Conservation (phyloP, 2,888 invertebrate genomes). For the Clitarchus hookeri region DNA sequence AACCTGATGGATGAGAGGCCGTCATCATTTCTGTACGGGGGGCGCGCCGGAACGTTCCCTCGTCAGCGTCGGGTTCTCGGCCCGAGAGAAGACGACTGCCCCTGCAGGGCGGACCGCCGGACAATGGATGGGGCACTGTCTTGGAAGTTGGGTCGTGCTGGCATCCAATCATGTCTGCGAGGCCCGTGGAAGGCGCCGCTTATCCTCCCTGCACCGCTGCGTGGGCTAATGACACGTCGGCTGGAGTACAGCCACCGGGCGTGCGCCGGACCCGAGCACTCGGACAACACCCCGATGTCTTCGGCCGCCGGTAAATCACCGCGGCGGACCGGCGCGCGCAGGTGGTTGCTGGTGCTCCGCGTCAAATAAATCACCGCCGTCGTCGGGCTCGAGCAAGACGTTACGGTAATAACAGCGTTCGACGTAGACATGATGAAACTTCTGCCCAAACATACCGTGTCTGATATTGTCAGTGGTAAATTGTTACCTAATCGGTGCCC, state of each 20-base stretch:
- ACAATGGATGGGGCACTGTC: conserved; percentile 6
- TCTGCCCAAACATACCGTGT: neutral
- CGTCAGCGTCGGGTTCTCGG: neutral
- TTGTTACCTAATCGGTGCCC: neutral
- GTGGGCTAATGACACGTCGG: neutral
- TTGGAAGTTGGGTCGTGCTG: neutral
- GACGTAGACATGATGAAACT: neutral
- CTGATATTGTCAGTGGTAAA: neutral
- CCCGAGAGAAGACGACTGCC: no score
- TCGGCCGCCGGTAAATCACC: neutral
- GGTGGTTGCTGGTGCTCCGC: neutral
- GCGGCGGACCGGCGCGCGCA: neutral
- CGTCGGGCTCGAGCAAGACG: neutral
- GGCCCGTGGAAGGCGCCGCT: neutral
- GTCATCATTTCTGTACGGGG: neutral
- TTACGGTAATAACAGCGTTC: neutral
- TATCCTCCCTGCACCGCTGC: neutral
- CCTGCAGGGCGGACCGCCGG: neutral
- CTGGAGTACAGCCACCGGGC: neutral
- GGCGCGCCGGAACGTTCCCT: neutral
- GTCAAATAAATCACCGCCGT: neutral
- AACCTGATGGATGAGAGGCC: neutral
- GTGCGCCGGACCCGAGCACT: no score
- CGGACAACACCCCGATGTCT: neutral
- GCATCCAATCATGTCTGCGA: neutral